A percentile compares a stretch with the other conserved stretches of the same genome.
These are phyloP conservation scores for Polymixis flavicincta DNA, from an alignment of 2,888 invertebrate genomes.

Conservation along the genomic window DNA sequence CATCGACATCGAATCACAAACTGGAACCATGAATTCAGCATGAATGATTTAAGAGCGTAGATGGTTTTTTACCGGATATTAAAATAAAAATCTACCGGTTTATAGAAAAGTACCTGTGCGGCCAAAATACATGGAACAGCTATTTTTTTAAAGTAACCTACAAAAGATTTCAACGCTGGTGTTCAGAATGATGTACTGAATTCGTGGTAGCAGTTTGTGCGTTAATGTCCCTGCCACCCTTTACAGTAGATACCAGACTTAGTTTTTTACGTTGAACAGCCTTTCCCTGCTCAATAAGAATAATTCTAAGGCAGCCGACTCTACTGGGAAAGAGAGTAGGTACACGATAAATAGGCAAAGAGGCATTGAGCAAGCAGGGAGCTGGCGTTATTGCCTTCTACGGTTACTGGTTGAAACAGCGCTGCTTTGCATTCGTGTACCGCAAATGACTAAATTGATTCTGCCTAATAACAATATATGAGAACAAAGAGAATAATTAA, in stretches of 20 bases:
- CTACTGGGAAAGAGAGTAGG: conserved; percentile 68
- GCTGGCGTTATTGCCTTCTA: conserved; percentile 73
- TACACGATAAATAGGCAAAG: conserved; percentile 75
- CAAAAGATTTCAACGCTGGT: too few species aligned
- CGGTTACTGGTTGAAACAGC: conserved; percentile 59
- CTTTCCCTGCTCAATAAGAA: conserved; percentile 67
- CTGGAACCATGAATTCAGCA: too few species aligned
- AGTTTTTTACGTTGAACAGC: conserved; percentile 22
- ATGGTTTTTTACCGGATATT: too few species aligned
- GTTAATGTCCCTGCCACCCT: too few species aligned
- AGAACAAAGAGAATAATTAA: conserved; percentile 56
- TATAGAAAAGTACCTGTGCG: too few species aligned
- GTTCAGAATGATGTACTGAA: too few species aligned
- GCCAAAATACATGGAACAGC: too few species aligned
- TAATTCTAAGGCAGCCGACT: conserved; percentile 61
- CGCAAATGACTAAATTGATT: conserved; percentile 61
- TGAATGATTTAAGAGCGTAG: too few species aligned
- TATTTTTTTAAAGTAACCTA: too few species aligned
- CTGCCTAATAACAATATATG: conserved; percentile 46
- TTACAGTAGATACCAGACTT: background rate
- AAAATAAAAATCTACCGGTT: too few species aligned
- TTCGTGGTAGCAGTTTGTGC: too few species aligned
- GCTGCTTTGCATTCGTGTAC: conserved; percentile 66
- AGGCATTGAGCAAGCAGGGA: conserved; percentile 68
- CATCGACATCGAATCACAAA: too few species aligned